Evolutionary conservation across 2,888 invertebrate genomes (phyloP).

Genomic region (Liodrosophila aerea): DNA sequence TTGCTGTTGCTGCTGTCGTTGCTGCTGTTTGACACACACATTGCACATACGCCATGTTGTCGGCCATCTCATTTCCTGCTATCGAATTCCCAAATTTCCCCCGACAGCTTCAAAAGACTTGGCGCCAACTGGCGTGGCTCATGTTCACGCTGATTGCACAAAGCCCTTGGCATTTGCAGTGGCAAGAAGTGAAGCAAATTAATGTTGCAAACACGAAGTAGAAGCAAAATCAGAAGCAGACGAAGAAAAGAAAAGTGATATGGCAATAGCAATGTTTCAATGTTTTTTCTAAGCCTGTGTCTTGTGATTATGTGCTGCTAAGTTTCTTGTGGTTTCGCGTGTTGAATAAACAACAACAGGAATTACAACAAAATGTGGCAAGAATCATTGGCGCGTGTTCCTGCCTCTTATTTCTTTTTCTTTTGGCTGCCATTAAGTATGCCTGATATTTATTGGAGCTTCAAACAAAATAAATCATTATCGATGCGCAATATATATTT

Average conservation of each 20-base stretch:
- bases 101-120: constrained; percentile 45
- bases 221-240: not conserved
- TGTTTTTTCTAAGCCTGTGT: constrained; percentile 27
- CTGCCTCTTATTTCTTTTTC: constrained; percentile 6
- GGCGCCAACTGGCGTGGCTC: constrained; percentile 21
- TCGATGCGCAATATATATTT: constrained; percentile 72
- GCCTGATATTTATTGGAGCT: constrained; percentile 67
- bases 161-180: constrained; percentile 62
- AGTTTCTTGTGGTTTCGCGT: constrained; percentile 53
- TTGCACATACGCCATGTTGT: constrained; percentile 59
- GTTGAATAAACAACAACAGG: constrained; percentile 36
- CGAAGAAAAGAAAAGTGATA: too few relatives aligned
- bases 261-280: constrained; percentile 34
- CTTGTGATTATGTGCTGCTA: constrained; percentile 65
- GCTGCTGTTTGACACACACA: constrained; percentile 29
- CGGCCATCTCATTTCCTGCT: constrained; percentile 65
- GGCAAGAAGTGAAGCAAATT: constrained; percentile 58
- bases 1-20: constrained; percentile 15
- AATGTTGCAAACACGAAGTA: constrained; percentile 42
- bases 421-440: constrained; percentile 44
- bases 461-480: constrained; percentile 74
- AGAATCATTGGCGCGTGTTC: constrained; percentile 24
- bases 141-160: constrained; percentile 69
- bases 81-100: constrained; percentile 60
- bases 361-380: constrained; percentile 5